A percentile compares a stretch with the other conserved stretches of the same genome.
These are phyloP conservation scores for Pteromalus puparum DNA, from an alignment of 1,140 invertebrate genomes.

Conservation along the genomic window DNA sequence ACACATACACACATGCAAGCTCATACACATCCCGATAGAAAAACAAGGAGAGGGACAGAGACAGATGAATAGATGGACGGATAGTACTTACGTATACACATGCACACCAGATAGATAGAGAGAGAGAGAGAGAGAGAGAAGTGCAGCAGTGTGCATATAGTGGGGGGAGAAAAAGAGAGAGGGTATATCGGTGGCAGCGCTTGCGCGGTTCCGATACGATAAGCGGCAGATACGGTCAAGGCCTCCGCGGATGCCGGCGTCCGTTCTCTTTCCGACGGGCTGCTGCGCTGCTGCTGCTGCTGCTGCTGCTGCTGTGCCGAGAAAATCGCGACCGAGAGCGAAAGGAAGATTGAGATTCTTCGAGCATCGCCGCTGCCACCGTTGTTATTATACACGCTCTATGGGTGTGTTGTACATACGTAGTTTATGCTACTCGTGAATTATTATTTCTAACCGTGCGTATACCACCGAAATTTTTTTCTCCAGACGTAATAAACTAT, in stretches of 20 bases:
- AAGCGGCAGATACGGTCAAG: constrained; percentile 75
- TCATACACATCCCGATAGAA: background rate
- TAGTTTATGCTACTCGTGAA: no score
- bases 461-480: no score
- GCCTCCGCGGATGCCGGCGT: constrained; percentile 72
- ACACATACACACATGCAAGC: background rate
- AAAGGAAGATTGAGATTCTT: constrained; percentile 48
- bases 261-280: constrained; percentile 73
- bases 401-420: background rate
- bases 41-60: background rate
- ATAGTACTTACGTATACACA: background rate
- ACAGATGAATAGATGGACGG: constrained; percentile 17
- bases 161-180: background rate
- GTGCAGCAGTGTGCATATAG: background rate
- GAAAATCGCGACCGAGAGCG: constrained; percentile 11
- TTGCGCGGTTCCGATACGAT: constrained; percentile 66
- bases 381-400: background rate
- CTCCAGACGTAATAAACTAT: no score
- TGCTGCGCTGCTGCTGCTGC: constrained; percentile 53
- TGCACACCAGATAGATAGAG: background rate
- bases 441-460: no score
- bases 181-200: background rate
- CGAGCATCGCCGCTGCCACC: constrained; percentile 22
- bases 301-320: constrained; percentile 36
- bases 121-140: background rate